Base-by-base conservation (phyloP, 2,113 vertebrate species). In the Sinocyclocheilus anshuiensis region DNA sequence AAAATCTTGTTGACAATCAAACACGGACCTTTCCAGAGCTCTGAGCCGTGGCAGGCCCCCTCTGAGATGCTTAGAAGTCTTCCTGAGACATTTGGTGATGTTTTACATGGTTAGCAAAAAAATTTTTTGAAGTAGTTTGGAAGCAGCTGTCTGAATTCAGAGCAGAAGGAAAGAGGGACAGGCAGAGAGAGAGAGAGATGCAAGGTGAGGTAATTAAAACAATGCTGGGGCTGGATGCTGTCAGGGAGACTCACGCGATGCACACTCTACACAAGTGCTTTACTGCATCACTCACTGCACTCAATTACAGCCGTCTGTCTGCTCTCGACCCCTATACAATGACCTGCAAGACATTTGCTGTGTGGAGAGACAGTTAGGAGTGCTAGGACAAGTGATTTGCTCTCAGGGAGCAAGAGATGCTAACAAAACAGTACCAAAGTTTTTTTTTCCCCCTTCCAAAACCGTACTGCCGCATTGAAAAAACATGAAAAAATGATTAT, bases 181-280 rank as follows among this genome's bases (percentile, higher is more conserved):
- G 42, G 29, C 6, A 15, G 16, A 59, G 85, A 53, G 76, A 42
- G 45, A 48, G 45, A 48, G 45, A 69, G 81, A 84, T 71, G 81
- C 76, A 80, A 86, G 85, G 76, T 88, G 83, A 87, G 78, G 72
- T 87, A 89, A 89, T 89, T 89, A 89, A 89, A 89, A 84, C 85
- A 87, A 84, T 45, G 85, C 88, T 84, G 77, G 85, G 82, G 88
- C 57, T 75, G 84, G 88, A 81, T 84, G 81, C 88, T 84, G 88
- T 89, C 88, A 81, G 15, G 77, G 61, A 86, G 81, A 65, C 72
- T 76, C 83, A 72, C 61, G 48, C 86, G 76, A 80, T 84, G 81
- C 82, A 45, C 81, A 29, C 57, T 86, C 36, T 83, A 78, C 88
- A 89, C 83, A 55, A 84, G 84, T 80, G 74, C 84, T 86, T 86